Conservation (phyloP, 2,797 vertebrate species). For the Hyperoplus lanceolatus region DNA sequence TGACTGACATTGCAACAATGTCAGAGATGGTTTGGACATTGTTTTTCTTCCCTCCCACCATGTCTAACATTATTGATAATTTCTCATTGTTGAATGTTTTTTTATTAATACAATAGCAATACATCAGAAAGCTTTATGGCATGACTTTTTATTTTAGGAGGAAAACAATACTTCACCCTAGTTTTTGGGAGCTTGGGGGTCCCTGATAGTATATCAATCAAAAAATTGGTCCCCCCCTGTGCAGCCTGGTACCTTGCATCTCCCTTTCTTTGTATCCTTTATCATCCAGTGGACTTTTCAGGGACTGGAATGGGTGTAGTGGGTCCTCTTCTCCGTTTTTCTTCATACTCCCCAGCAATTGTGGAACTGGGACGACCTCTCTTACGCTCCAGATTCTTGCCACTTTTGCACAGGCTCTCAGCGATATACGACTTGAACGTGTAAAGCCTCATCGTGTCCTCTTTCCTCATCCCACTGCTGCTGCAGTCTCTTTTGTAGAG, state of each 20-base stretch:
- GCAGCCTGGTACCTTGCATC: no score
- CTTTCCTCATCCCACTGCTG: background rate
- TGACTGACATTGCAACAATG: background rate
- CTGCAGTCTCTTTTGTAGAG: constrained; percentile 2
- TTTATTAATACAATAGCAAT: constrained; percentile 9
- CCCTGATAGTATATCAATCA: no score
- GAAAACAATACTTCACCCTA: no score
- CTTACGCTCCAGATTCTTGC: constrained; percentile 1
- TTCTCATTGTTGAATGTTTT: background rate
- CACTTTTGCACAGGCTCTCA: constrained; percentile 4
- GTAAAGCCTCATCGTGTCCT: background rate
- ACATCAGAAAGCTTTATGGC: constrained; percentile 10
- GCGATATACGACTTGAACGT: constrained; percentile 11
- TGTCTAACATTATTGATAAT: background rate
- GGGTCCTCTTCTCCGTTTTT: background rate
- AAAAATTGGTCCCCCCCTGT: no score
- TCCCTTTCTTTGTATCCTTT: no score
- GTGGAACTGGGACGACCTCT: constrained; percentile 7
- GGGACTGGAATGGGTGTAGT: background rate
- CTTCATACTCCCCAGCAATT: constrained; percentile 4
- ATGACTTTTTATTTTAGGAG: background rate
- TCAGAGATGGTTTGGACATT: background rate
- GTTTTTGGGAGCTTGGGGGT: no score
- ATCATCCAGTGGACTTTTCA: no score
- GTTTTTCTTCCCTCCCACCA: constrained; percentile 5